Evolutionary conservation across 2,113 vertebrate species (phyloP), one percentile per base, ranked within the genome.

Genomic region (Campylomormyrus numenius): DNA sequence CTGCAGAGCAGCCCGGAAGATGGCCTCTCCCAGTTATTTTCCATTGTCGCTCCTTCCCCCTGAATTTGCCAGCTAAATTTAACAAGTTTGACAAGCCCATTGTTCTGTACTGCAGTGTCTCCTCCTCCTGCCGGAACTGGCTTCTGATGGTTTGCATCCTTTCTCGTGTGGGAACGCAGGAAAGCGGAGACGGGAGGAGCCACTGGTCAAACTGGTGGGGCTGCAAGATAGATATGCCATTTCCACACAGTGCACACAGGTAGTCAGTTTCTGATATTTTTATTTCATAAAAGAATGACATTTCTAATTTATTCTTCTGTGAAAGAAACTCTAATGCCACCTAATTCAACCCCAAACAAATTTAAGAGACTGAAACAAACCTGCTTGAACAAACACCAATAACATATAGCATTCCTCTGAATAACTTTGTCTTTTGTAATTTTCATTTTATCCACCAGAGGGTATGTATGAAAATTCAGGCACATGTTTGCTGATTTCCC

Each of bases 391-490:
- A 80, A 49, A 50, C 48, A 85, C 24, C 10, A 86, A 31, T 27
- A 48, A 45, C 39, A 8, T 50, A 11, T 10, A 58, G 19, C 3
- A 39, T 45, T 27, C 17, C 2, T 88, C 62, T 11, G 17, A 53
- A 3, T 15, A 21, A 27, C 4, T 35, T 4, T 87, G 35, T 0
- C 0, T 31, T 31, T 31, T 93, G 94, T 88, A 91, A 88, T 93
- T 89, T 46, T 7, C 52, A 46, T 46, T 4, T 24, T 17, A 45
- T 74, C 93, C 95, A 94, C 94, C 92, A 94, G 94, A 92, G 93
- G 94, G 93, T 91, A 90, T 89, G 92, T 90, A 50, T 87, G 89
- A 8, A 48, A 31, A 46, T 87, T n/a, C 2, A 24, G 74, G 42
- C 3, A 4, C 5, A 27, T 53, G 31, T 21, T 53, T 46, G 46